Conservation (phyloP, 2,888 invertebrate genomes). For the Zonitis immaculata region DNA sequence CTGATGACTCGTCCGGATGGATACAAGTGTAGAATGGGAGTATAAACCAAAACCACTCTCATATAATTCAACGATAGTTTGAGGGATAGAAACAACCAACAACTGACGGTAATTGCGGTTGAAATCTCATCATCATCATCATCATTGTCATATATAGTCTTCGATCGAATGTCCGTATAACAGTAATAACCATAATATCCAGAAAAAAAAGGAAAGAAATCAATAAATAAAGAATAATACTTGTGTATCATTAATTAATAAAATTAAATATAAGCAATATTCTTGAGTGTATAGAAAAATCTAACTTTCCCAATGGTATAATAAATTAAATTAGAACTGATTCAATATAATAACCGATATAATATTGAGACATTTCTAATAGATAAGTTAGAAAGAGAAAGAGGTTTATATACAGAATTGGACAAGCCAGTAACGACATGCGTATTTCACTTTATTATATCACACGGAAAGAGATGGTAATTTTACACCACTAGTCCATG, state of each 20-base stretch:
- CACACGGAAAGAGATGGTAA: no score
- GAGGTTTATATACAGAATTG: no score
- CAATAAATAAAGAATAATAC: no score
- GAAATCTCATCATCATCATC: constrained; percentile 13
- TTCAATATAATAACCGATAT: constrained; percentile 35
- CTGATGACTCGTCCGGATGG: constrained; percentile 16
- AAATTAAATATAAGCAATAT: no score
- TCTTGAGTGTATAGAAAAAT: constrained; percentile 10
- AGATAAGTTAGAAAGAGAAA: background rate
- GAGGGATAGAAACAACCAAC: constrained; percentile 7
- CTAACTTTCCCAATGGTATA: constrained; percentile 9
- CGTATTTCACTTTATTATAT: no score
- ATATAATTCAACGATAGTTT: background rate
- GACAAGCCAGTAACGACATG: no score
- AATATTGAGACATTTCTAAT: constrained; percentile 9
- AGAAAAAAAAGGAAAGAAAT: background rate
- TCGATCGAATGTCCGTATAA: constrained; percentile 14
- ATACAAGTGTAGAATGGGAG: background rate
- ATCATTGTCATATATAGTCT: no score
- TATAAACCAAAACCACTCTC: background rate
- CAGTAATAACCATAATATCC: constrained; percentile 1
- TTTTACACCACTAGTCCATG: no score
- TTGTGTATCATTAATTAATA: no score
- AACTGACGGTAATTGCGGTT: constrained; percentile 21
- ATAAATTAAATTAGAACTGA: constrained; percentile 36